Conservation (phyloP, 2,113 vertebrate species). For the Plecturocebus donacophilus region DNA sequence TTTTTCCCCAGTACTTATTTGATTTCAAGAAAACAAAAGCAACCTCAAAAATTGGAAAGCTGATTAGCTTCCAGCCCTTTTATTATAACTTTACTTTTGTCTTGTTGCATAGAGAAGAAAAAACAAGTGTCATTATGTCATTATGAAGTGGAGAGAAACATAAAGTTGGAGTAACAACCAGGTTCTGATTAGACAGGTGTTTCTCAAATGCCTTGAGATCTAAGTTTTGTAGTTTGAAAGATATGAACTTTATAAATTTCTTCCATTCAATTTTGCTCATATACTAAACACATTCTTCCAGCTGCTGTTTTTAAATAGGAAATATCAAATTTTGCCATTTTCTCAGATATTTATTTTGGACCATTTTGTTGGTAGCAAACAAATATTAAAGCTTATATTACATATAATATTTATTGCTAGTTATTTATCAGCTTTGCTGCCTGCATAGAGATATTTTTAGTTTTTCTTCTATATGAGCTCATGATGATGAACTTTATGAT, state of each 20-base stretch:
- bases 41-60: neutral
- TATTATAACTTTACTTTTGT: neutral
- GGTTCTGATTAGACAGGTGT: neutral
- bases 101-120: neutral
- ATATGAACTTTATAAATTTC: neutral
- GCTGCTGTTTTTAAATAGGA: conserved; percentile 22
- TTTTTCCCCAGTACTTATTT: neutral
- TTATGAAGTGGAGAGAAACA: neutral
- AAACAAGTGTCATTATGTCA: neutral
- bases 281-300: neutral
- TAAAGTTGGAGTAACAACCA: neutral
- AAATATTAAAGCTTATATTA: neutral
- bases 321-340: conserved; percentile 9
- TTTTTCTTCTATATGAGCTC: neutral
- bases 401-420: neutral
- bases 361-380: neutral
- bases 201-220: neutral
- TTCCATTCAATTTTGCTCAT: neutral
- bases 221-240: neutral
- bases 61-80: neutral
- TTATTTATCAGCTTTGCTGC: conserved; percentile 1
- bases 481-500: neutral
- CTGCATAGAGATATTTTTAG: conserved; percentile 3
- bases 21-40: neutral
- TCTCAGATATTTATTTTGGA: conserved; percentile 34